Conservation (phyloP, 1,140 invertebrate genomes). For the Drosophila auraria region DNA sequence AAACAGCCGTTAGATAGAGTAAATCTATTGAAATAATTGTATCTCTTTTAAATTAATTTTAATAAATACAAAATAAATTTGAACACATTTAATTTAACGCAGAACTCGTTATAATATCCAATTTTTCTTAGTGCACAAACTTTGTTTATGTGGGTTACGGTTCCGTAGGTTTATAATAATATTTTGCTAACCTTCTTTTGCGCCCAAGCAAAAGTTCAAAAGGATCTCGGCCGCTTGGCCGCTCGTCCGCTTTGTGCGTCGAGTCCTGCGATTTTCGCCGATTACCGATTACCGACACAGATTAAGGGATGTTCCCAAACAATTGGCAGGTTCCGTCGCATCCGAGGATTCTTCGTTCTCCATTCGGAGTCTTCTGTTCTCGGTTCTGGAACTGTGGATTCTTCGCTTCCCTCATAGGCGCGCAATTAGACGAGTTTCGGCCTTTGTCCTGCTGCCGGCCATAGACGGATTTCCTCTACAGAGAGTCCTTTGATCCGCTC, state of each 20-base stretch:
- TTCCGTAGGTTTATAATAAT: constrained; percentile 82
- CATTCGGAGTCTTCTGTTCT: constrained; percentile 16
- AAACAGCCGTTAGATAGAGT: too few relatives aligned
- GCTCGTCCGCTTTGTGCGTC: constrained; percentile 51
- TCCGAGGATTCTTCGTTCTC: constrained; percentile 18
- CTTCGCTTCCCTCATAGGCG: constrained; percentile 59
- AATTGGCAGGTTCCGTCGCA: constrained; percentile 44
- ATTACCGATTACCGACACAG: constrained; percentile 82
- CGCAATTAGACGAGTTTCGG: constrained; percentile 81
- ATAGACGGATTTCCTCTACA: constrained; percentile 64
- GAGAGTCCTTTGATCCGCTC: constrained; percentile 65
- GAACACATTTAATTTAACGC: neutral
- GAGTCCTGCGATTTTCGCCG: constrained; percentile 43
- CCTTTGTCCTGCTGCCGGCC: constrained; percentile 56
- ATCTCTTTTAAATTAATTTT: too few relatives aligned
- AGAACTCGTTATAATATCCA: neutral
- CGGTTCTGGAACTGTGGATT: constrained; percentile 15
- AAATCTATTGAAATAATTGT: too few relatives aligned
- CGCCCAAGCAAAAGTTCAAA: constrained; percentile 79
- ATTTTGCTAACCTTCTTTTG: constrained; percentile 84
- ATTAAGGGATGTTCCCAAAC: constrained; percentile 81
- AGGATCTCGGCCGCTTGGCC: constrained; percentile 73
- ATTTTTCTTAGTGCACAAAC: constrained; percentile 20
- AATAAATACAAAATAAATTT: neutral
- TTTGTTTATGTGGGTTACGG: constrained; percentile 63